Percentiles rank a stretch among this genome's conserved stretches.
These are phyloP conservation scores for Epirrhoe tristata DNA, from an alignment of 2,888 invertebrate species.

Conservation along the genomic window DNA sequence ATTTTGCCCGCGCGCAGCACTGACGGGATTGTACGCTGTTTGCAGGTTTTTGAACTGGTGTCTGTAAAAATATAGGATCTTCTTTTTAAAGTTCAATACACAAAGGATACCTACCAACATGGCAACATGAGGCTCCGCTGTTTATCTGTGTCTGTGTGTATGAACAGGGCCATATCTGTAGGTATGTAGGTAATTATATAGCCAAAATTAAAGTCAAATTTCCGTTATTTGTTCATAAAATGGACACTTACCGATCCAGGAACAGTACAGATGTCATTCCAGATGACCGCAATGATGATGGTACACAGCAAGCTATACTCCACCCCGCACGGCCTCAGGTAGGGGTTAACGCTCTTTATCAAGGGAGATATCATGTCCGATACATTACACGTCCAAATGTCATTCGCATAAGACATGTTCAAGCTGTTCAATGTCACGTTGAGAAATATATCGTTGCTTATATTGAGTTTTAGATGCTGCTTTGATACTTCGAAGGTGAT, in stretches of 20 bases:
- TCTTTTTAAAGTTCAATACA: neutral
- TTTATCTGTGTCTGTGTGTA: too few species aligned
- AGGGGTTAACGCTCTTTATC: conserved; percentile 89
- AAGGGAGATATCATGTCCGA: conserved; percentile 86
- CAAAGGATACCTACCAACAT: too few species aligned
- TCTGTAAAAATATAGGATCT: conserved; percentile 15
- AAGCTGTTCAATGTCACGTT: conserved; percentile 46
- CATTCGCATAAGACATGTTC: conserved; percentile 55
- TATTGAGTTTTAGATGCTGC: conserved; percentile 27
- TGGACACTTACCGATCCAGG: conserved; percentile 67
- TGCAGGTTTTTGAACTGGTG: conserved; percentile 53
- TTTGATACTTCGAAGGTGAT: conserved; percentile 51
- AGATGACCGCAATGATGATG: conserved; percentile 91
- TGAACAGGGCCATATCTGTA: too few species aligned
- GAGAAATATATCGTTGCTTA: conserved; percentile 42
- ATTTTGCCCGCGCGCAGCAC: conserved; percentile 67
- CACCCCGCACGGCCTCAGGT: conserved; percentile 92
- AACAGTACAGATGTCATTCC: conserved; percentile 89
- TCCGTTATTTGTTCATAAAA: conserved; percentile 5
- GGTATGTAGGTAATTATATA: too few species aligned
- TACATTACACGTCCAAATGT: conserved; percentile 73
- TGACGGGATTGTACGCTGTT: conserved; percentile 49
- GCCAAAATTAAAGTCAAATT: too few species aligned
- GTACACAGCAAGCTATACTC: conserved; percentile 94
- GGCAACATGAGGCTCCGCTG: too few species aligned